phyloP scores from a whole-genome alignment of 2,113 vertebrate genomes.

The Triplophysa rosa region DNA sequence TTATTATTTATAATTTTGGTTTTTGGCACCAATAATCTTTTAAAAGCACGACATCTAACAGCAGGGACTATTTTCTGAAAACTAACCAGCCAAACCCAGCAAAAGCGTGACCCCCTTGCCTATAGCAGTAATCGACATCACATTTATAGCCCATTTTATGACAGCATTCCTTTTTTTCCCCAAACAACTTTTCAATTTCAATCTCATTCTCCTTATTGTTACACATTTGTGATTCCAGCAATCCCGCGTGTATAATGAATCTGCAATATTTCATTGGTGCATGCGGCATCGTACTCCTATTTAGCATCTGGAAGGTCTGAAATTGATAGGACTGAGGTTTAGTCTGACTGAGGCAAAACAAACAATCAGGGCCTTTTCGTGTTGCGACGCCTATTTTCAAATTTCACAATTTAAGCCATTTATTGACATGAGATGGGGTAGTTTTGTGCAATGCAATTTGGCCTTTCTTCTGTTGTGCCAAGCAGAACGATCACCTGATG shows the following conservation, averaged over 20 bases:
- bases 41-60: background rate
- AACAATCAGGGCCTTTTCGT: constrained; percentile 45
- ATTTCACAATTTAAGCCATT: constrained; percentile 62
- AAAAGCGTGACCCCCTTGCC: background rate
- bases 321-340: constrained; percentile 61
- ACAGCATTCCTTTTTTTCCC: constrained; percentile 59
- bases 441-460: constrained; percentile 50
- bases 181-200: constrained; percentile 73
- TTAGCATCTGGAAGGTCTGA: constrained; percentile 59
- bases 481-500: constrained; percentile 51
- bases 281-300: constrained; percentile 55
- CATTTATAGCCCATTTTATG: constrained; percentile 18
- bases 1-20: background rate
- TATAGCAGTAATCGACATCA: constrained; percentile 15
- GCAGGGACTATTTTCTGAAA: background rate
- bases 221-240: constrained; percentile 71
- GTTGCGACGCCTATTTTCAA: constrained; percentile 49
- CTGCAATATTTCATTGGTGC: constrained; percentile 66
- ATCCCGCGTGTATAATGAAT: constrained; percentile 68
- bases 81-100: constrained; percentile 10
- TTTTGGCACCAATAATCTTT: background rate
- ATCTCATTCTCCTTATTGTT: constrained; percentile 63
- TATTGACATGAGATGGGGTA: constrained; percentile 59
- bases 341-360: constrained; percentile 40
- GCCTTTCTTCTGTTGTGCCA: constrained; percentile 34